Percentiles rank a stretch among this genome's conserved stretches.
Evolutionary conservation across 2,888 invertebrate species (phyloP).

Genomic region (Pseudococcus longispinus): DNA sequence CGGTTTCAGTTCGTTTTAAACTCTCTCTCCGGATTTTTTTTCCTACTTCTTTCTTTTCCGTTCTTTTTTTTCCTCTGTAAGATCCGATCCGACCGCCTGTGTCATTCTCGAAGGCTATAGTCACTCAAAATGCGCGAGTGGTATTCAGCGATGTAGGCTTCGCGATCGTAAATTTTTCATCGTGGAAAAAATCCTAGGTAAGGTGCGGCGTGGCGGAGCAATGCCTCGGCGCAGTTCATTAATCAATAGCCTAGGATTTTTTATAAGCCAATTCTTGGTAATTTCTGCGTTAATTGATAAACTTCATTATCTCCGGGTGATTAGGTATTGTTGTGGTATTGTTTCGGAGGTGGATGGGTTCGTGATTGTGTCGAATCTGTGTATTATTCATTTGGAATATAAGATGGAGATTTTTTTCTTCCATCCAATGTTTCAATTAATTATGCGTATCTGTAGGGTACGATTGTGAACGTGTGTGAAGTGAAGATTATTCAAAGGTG

Average conservation of each 20-base stretch:
- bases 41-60: slow-evolving; percentile 46
- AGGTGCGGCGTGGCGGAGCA: neutral
- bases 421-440: neutral
- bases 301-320: neutral
- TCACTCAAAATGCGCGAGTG: slow-evolving; percentile 43
- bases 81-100: slow-evolving; percentile 26
- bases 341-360: neutral
- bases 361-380: too few relatives aligned
- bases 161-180: slow-evolving; percentile 35
- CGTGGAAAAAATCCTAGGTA: neutral
- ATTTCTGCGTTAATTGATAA: slow-evolving; percentile 23
- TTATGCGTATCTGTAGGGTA: neutral
- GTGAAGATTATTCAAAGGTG: too few relatives aligned
- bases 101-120: slow-evolving; percentile 49
- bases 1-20: slow-evolving; percentile 51
- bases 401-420: neutral
- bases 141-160: slow-evolving; percentile 15
- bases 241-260: neutral
- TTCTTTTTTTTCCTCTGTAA: slow-evolving; percentile 37
- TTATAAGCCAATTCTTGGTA: slow-evolving; percentile 15
- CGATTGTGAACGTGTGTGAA: neutral
- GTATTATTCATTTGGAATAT: neutral
- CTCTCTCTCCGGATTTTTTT: slow-evolving; percentile 43
- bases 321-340: slow-evolving; percentile 4
- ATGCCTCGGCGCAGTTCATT: neutral